Percentiles rank a stretch among this genome's conserved stretches.
Conservation (phyloP, 2,888 invertebrate species). For the Metacarcinus magister region DNA sequence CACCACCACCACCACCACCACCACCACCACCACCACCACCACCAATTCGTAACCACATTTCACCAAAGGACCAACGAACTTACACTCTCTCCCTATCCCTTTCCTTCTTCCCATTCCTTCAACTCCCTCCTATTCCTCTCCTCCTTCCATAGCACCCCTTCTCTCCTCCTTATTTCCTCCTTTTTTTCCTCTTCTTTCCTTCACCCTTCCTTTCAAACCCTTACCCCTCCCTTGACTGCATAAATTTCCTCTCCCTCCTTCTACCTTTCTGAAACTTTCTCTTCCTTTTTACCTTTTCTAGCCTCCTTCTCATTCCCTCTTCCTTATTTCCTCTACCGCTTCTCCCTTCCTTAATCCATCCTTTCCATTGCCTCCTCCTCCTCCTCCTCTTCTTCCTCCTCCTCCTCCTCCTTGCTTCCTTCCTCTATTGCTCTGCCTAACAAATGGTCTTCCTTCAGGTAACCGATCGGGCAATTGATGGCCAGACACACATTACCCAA, state of each 20-base stretch:
- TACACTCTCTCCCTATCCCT: not conserved
- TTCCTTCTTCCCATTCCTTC: not conserved
- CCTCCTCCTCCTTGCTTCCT: not conserved
- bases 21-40: not conserved
- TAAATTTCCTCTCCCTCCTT: not conserved
- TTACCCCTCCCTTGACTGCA: not conserved
- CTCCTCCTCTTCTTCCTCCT: not conserved
- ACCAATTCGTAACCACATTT: not conserved
- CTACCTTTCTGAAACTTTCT: not conserved
- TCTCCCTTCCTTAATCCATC: not conserved
- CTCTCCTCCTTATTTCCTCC: not conserved
- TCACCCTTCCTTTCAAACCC: too few species aligned
- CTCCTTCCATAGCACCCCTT: not conserved
- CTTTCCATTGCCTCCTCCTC: not conserved
- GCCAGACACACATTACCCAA: slow-evolving; percentile 12
- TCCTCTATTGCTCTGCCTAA: slow-evolving; percentile 1
- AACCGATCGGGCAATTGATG: slow-evolving; percentile 3
- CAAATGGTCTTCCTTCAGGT: slow-evolving; percentile 4
- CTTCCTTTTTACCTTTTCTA: not conserved
- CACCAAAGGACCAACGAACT: not conserved
- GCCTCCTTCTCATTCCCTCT: not conserved
- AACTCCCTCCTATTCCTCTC: not conserved
- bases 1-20: not conserved
- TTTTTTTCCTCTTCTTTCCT: not conserved
- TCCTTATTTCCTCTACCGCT: not conserved